Evolutionary conservation across 2,113 vertebrate species (phyloP).

Genomic region (Microcebus jonahi): DNA sequence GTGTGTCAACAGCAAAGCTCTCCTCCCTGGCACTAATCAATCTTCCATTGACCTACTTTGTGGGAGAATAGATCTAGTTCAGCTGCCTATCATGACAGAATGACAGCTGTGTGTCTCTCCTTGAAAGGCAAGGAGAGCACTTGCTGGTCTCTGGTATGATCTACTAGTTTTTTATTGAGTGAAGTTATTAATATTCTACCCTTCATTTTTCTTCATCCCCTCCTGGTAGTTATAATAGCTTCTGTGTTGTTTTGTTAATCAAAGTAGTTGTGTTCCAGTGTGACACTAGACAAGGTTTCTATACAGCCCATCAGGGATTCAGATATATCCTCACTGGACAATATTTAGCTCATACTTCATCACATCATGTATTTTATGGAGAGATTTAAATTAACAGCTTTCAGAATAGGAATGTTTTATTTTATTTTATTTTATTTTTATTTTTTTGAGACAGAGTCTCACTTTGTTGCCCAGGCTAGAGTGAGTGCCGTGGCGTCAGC

Average conservation of each 20-base stretch:
- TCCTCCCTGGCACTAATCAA: neutral
- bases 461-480: no score
- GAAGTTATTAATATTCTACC: neutral
- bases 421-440: no score
- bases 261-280: constrained; percentile 50
- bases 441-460: no score
- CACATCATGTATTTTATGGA: neutral
- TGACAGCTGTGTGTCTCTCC: constrained; percentile 11
- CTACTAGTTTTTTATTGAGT: neutral
- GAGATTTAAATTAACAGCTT: constrained; percentile 50
- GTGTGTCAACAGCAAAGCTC: neutral
- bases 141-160: neutral
- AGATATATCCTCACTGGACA: constrained; percentile 16
- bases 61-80: neutral
- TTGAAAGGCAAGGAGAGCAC: neutral
- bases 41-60: neutral
- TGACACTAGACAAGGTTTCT: neutral
- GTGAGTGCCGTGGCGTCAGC: no score
- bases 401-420: constrained; percentile 15
- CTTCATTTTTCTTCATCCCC: neutral
- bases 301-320: neutral
- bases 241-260: neutral
- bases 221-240: neutral
- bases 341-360: neutral
- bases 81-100: neutral